Base-by-base conservation (phyloP, 2,888 invertebrate genomes). In the Unio pictorum region DNA sequence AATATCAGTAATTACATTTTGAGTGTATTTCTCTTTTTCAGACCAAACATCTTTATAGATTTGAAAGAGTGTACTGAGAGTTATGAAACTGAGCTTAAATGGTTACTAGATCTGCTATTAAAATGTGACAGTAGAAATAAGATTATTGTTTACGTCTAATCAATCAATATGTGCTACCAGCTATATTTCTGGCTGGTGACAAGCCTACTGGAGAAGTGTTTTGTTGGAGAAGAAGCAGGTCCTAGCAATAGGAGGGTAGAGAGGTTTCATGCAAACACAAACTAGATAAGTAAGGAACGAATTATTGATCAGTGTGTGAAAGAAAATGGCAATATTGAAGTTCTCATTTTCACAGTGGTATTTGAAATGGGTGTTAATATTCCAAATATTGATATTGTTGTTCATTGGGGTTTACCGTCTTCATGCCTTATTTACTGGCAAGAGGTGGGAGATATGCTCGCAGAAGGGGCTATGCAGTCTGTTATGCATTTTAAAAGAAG, bases 281-380 rank as follows among this genome's bases (percentile, higher is more conserved):
- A 68, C 34, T 11, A 56, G 4, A 67, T 71, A 11, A 64, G 57
- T 23, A 75, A 73, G 55, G 45, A 66, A 11, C 23, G 69, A 61
- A 68, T 75, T 18, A 54, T 73, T 55, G 34, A 28, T 20, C 56
- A 71, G 26, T 77, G 74, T 55, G 34, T 20, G 5, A 63, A 30
- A 17, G 54, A n/a, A 8, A 20, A 61, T 58, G 26, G 68, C 7
- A 60, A 17, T 15, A 71, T 75, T 7, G 62, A 65, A 26, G 26
- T 74, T 17, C 18, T 74, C 7, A 62, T 76, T 45, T 66, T 65
- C 17, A 79, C 78, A 17, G 61, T 76, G 0, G 76, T 74, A 6
- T 71, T 76, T 68, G 78, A 73, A 4, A 73, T 79, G 74, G 74
- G 78, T 1, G 70, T 79, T 5, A 61, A 79, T 45, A 72, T 76